Percentiles rank a stretch among this genome's conserved stretches.
phyloP scores from a whole-genome alignment of 2,888 invertebrate species.

The Rhopalosiphum nymphaeae region DNA sequence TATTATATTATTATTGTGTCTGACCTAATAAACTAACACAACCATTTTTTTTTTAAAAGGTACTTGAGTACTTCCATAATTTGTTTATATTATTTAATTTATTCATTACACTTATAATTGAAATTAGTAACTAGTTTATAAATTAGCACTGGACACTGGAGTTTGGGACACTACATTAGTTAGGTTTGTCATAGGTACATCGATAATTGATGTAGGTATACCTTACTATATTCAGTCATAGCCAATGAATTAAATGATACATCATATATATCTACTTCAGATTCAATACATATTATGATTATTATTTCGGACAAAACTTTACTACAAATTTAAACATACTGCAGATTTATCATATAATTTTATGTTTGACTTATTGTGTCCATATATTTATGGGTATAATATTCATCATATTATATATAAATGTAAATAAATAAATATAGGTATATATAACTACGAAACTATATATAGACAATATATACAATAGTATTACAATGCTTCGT shows the following conservation, averaged over 20 bases:
- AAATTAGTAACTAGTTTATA: not conserved
- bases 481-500: not conserved
- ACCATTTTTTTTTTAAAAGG: not conserved
- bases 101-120: not conserved
- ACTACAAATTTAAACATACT: not conserved
- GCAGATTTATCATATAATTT: not conserved
- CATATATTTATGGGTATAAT: not conserved
- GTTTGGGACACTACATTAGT: not conserved
- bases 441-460: not conserved
- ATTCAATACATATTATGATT: not conserved
- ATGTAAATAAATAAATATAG: no score
- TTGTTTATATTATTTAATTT: not conserved
- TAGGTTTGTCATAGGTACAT: not conserved
- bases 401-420: not conserved
- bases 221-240: not conserved
- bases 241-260: not conserved
- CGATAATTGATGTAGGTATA: not conserved
- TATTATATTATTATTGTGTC: not conserved
- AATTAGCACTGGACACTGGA: not conserved
- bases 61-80: not conserved
- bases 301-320: not conserved
- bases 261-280: not conserved
- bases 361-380: not conserved
- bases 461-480: no score
- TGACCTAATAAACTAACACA: slow-evolving; percentile 10